phyloP scores from a whole-genome alignment of 2,888 invertebrate species.

The Tipula vernalis region DNA sequence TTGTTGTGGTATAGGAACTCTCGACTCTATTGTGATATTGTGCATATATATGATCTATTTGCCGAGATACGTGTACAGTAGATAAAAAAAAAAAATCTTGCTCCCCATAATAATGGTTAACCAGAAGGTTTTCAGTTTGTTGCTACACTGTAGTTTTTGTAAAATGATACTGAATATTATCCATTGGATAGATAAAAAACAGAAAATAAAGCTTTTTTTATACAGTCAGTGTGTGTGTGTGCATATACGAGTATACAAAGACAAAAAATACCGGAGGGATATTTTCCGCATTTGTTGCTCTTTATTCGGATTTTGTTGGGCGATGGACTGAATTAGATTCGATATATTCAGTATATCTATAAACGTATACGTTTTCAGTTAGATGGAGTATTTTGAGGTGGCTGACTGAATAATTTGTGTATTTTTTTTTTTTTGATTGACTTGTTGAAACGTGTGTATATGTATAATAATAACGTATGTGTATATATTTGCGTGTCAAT shows the following conservation, averaged over 20 bases:
- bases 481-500: background rate
- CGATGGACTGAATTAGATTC: background rate
- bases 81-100: background rate
- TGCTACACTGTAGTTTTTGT: background rate
- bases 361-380: background rate
- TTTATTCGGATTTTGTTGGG: background rate
- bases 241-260: background rate
- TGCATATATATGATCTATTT: background rate
- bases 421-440: background rate
- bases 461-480: background rate
- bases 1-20: background rate
- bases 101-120: background rate
- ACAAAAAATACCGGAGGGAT: background rate
- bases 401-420: background rate
- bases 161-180: background rate
- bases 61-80: background rate
- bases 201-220: background rate
- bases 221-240: background rate
- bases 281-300: background rate
- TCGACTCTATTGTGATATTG: background rate
- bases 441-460: background rate
- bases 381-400: background rate
- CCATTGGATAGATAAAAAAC: background rate
- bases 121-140: background rate
- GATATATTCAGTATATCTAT: background rate